These are phyloP conservation scores for Ammodytes marinus DNA, from an alignment of 2,113 vertebrate genomes.

Conservation along the genomic window DNA sequence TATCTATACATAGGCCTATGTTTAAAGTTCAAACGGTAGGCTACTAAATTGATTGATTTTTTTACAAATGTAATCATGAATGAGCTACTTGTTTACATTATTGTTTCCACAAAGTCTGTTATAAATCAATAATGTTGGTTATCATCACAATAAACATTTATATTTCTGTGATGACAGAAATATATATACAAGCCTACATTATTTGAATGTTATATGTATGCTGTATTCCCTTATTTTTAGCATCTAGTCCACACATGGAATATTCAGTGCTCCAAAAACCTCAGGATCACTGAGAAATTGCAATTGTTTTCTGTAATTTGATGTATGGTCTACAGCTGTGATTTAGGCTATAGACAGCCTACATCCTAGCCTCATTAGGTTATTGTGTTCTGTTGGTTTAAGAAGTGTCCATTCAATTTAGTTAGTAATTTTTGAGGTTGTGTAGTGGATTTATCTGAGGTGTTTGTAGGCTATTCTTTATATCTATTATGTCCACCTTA, in stretches of 20 bases:
- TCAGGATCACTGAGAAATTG: background rate
- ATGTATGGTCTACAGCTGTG: too few species aligned
- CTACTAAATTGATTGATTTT: slow-evolving; percentile 21
- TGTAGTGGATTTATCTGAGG: background rate
- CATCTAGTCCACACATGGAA: background rate
- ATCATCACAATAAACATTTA: slow-evolving; percentile 65
- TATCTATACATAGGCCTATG: background rate
- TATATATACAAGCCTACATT: background rate
- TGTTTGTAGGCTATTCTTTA: background rate
- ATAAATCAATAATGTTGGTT: slow-evolving; percentile 7
- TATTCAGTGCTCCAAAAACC: background rate
- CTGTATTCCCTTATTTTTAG: background rate
- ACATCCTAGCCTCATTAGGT: too few species aligned
- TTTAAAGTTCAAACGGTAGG: background rate
- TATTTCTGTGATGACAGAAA: slow-evolving; percentile 21
- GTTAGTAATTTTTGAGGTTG: background rate
- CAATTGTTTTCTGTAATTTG: background rate
- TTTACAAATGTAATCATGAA: background rate
- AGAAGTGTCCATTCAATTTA: background rate
- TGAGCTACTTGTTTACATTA: slow-evolving; percentile 4
- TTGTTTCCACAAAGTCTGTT: slow-evolving; percentile 21
- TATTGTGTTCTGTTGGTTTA: too few species aligned
- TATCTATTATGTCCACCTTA: too few species aligned
- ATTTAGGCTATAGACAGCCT: too few species aligned
- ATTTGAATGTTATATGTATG: background rate